These are phyloP conservation scores for Leucoraja erinaceus DNA, from an alignment of 2,113 vertebrate genomes.

Conservation along the genomic window DNA sequence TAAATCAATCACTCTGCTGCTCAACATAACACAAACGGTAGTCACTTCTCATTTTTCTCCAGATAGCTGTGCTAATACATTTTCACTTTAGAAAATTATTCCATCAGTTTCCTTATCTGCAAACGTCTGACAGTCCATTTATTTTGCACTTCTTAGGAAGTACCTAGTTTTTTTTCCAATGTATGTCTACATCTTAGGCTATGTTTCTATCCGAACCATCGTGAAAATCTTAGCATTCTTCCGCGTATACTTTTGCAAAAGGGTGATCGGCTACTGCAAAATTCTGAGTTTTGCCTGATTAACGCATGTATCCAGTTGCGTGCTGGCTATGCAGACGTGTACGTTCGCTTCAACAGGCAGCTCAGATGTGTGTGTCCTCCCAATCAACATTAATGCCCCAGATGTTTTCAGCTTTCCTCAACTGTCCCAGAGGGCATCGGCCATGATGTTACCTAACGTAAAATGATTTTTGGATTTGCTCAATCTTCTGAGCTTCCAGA, in stretches of 20 bases:
- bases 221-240: neutral
- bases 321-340: neutral
- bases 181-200: neutral
- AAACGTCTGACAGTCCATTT: neutral
- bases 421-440: neutral
- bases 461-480: neutral
- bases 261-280: neutral
- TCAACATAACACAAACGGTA: neutral
- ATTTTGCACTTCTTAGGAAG: neutral
- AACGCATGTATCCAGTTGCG: too few relatives aligned
- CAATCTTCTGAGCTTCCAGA: neutral
- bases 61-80: neutral
- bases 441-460: neutral
- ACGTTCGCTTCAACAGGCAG: neutral
- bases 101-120: neutral
- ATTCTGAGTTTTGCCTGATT: neutral
- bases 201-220: neutral
- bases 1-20: neutral
- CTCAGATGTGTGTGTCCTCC: neutral
- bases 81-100: constrained; percentile 3
- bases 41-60: neutral
- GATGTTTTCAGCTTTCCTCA: too few relatives aligned
- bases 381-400: neutral
- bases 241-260: neutral
- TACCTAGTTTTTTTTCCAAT: neutral